phyloP scores from a whole-genome alignment of 2,888 invertebrate genomes.

The Hypsopygia costalis region DNA sequence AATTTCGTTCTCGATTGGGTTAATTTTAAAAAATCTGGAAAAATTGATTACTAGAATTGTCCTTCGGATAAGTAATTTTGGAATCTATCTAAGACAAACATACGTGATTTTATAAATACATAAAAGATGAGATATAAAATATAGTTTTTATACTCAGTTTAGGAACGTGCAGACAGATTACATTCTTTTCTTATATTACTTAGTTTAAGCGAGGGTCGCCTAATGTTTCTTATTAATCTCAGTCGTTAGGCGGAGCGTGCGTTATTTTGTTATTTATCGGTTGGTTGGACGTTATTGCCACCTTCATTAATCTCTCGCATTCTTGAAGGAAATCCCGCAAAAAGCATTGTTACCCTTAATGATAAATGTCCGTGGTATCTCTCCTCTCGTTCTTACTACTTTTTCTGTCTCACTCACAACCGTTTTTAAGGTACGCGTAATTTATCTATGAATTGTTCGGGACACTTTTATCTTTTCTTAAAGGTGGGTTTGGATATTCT shows the following conservation, averaged over 20 bases:
- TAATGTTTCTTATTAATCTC: slow-evolving; percentile 63
- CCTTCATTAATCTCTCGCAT: slow-evolving; percentile 73
- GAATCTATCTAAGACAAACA: too few relatives aligned
- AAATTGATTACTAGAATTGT: too few relatives aligned
- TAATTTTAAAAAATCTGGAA: too few relatives aligned
- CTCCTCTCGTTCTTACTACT: slow-evolving; percentile 20
- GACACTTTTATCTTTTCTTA: slow-evolving; percentile 58
- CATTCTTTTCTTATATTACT: not conserved
- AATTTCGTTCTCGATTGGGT: too few relatives aligned
- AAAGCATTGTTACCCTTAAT: slow-evolving; percentile 72
- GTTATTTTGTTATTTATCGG: slow-evolving; percentile 75
- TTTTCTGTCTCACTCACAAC: slow-evolving; percentile 35
- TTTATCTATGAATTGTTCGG: slow-evolving; percentile 60
- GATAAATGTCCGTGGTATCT: slow-evolving; percentile 56
- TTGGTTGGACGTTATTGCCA: slow-evolving; percentile 66
- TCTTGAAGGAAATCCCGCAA: slow-evolving; percentile 72
- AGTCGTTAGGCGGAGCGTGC: slow-evolving; percentile 55
- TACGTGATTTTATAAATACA: too few relatives aligned
- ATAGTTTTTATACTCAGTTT: too few relatives aligned
- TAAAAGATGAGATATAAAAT: too few relatives aligned
- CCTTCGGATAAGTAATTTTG: too few relatives aligned
- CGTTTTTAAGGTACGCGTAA: slow-evolving; percentile 59
- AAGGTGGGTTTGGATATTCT: slow-evolving; percentile 28
- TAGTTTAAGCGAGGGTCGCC: slow-evolving; percentile 28
- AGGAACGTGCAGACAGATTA: not conserved